Evolutionary conservation across 2,888 invertebrate species (phyloP).

Genomic region (Candidula unifasciata): DNA sequence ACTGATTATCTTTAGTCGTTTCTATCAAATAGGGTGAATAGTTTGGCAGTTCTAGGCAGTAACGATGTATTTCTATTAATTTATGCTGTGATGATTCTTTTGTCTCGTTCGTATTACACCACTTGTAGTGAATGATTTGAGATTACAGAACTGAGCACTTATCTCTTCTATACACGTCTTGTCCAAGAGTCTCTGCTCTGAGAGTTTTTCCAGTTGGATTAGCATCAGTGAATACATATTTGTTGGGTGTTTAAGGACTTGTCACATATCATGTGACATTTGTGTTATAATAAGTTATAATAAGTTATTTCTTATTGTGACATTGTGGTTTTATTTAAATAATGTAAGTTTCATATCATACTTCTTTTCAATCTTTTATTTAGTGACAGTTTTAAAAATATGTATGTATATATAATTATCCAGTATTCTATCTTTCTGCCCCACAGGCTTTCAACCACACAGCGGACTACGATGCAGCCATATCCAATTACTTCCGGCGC

Average conservation of each 20-base stretch:
- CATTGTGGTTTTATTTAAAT: too few relatives aligned
- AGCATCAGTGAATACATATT: too few relatives aligned
- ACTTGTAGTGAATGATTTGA: slow-evolving; percentile 29
- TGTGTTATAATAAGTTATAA: too few relatives aligned
- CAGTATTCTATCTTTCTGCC: not conserved
- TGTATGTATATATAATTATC: not conserved
- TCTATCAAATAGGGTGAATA: not conserved
- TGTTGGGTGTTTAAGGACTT: too few relatives aligned
- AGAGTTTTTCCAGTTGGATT: too few relatives aligned
- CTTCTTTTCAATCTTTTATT: too few relatives aligned
- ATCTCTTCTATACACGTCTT: too few relatives aligned
- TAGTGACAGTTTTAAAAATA: too few relatives aligned
- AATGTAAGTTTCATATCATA: too few relatives aligned
- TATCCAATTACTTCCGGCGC: slow-evolving; percentile 95
- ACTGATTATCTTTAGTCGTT: not conserved
- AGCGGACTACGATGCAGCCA: slow-evolving; percentile 94
- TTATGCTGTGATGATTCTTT: not conserved
- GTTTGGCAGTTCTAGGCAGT: not conserved
- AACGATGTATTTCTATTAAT: not conserved
- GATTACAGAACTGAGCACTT: slow-evolving; percentile 19
- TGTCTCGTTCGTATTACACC: slow-evolving; percentile 35
- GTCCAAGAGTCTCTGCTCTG: too few relatives aligned
- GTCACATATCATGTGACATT: too few relatives aligned
- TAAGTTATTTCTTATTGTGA: too few relatives aligned
- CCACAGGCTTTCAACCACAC: slow-evolving; percentile 95